Evolutionary conservation across 2,113 vertebrate genomes (phyloP).

Genomic region (Myotis yumanensis): DNA sequence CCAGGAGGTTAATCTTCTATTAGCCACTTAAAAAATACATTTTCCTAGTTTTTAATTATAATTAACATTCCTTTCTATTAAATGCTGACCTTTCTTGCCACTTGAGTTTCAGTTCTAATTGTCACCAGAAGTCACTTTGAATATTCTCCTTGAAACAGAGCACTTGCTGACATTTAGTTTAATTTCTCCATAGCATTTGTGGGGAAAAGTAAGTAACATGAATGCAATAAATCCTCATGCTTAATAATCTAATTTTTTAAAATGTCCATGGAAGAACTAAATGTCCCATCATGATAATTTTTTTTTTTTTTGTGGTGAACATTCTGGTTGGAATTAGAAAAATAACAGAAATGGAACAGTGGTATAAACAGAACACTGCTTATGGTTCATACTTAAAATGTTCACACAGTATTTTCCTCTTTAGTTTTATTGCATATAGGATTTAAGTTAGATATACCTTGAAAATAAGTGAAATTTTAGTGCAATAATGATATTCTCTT

Average conservation of each 20-base stretch:
- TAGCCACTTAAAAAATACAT: constrained; percentile 25
- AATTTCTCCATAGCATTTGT: constrained; percentile 47
- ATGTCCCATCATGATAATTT: constrained; percentile 31
- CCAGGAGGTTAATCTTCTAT: constrained; percentile 41
- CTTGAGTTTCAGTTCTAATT: constrained; percentile 62
- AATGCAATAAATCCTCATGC: constrained; percentile 41
- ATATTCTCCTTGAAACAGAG: constrained; percentile 39
- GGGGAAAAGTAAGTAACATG: constrained; percentile 19
- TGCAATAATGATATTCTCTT: not conserved
- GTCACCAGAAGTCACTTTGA: constrained; percentile 47
- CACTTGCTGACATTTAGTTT: constrained; percentile 47
- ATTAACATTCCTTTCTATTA: constrained; percentile 34
- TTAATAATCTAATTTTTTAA: constrained; percentile 53
- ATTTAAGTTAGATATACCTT: constrained; percentile 31
- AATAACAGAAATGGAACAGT: constrained; percentile 25
- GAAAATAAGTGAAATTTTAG: constrained; percentile 35
- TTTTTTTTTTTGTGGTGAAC: not conserved
- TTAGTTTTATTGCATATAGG: constrained; percentile 19
- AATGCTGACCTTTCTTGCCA: constrained; percentile 33
- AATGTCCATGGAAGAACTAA: constrained; percentile 33
- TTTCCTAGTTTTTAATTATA: constrained; percentile 46
- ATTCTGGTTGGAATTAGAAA: constrained; percentile 57
- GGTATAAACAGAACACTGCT: constrained; percentile 47
- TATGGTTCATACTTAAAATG: constrained; percentile 54
- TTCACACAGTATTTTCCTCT: not conserved